phyloP scores from a whole-genome alignment of 1,140 invertebrate species.

The Platorchestia sp. region DNA sequence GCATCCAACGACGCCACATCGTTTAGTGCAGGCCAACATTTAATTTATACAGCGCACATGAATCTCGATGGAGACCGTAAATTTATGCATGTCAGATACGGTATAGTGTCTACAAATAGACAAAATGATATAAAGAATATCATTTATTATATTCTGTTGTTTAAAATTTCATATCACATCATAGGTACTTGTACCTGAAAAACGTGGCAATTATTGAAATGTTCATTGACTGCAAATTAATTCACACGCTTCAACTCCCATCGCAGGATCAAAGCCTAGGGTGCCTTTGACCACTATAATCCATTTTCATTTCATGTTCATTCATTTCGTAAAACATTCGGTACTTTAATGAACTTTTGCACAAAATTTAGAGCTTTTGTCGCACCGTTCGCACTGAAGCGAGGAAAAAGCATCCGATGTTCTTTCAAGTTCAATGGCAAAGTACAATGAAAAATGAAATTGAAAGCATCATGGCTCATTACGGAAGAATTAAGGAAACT shows the following conservation, averaged over 20 bases:
- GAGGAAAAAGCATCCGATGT: not conserved
- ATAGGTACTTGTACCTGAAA: no score
- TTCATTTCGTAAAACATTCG: not conserved
- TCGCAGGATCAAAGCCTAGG: not conserved
- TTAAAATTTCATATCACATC: no score
- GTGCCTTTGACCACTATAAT: not conserved
- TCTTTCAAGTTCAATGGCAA: not conserved
- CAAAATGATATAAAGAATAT: not conserved
- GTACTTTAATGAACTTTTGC: not conserved
- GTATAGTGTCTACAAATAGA: not conserved
- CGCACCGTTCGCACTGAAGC: not conserved
- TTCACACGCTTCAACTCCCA: not conserved
- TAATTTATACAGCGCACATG: not conserved
- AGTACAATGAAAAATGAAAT: not conserved
- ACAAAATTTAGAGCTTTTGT: not conserved
- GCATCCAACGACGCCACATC: no score
- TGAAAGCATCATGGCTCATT: not conserved
- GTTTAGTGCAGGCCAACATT: not conserved
- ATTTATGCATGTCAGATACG: not conserved
- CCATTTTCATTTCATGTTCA: no score
- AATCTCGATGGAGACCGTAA: not conserved
- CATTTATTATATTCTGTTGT: not conserved
- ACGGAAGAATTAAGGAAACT: not conserved
- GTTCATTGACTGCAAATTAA: not conserved
- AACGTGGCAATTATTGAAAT: not conserved